Evolutionary conservation across 2,888 invertebrate species (phyloP).

Genomic region (Xiphydria camelus): DNA sequence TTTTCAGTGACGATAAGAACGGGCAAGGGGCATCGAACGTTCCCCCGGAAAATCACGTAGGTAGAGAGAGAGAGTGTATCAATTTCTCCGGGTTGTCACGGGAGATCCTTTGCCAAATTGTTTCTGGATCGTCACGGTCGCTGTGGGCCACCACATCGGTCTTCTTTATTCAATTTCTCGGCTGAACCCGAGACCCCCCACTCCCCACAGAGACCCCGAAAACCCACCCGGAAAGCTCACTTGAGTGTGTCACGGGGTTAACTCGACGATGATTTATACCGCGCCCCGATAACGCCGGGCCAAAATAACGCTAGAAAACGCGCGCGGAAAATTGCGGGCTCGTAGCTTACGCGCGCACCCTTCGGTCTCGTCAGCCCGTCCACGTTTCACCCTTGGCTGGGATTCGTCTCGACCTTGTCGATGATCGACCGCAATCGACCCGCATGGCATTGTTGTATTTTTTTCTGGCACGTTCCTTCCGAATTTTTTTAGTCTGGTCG

Average conservation of each 20-base stretch:
- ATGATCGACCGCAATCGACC: too few relatives aligned
- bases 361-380: too few relatives aligned
- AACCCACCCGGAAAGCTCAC: constrained; percentile 12
- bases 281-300: not conserved
- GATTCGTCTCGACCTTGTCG: too few relatives aligned
- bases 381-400: too few relatives aligned
- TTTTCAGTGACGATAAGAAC: too few relatives aligned
- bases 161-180: not conserved
- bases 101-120: constrained; percentile 23
- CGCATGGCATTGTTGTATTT: too few relatives aligned
- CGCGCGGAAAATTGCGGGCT: too few relatives aligned
- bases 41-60: too few relatives aligned
- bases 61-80: constrained; percentile 1
- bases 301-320: not conserved
- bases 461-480: too few relatives aligned
- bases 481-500: too few relatives aligned
- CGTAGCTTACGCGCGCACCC: too few relatives aligned
- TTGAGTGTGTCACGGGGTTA: constrained; percentile 16
- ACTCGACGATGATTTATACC: constrained; percentile 18
- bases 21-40: too few relatives aligned
- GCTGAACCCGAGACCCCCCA: not conserved
- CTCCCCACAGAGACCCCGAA: not conserved
- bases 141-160: not conserved
- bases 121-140: constrained; percentile 15
- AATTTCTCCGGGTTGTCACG: constrained; percentile 17